Conservation (phyloP, 2,113 vertebrate species). For the Oncorhynchus tshawytscha region DNA sequence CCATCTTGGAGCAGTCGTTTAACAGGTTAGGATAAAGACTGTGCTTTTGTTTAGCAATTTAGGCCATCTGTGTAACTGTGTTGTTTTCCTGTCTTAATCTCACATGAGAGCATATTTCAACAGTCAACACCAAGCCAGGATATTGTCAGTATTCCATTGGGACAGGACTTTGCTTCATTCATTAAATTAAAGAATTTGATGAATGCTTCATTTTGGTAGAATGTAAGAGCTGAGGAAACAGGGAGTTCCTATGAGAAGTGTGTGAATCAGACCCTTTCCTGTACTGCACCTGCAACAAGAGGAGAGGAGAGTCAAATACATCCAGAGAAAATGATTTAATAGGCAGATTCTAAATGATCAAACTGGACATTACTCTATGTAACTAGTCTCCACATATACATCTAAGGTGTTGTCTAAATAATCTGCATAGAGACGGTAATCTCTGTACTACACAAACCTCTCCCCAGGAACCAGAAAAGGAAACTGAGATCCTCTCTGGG, state of each 20-base stretch:
- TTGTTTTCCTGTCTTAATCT: not conserved
- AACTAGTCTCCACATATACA: not conserved
- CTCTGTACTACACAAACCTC: not conserved
- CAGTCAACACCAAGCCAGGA: not conserved
- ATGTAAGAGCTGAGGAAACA: constrained; percentile 27
- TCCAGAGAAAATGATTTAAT: not conserved
- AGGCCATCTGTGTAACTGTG: constrained; percentile 3
- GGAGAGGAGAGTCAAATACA: not conserved
- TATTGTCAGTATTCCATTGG: constrained; percentile 7
- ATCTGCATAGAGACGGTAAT: not conserved
- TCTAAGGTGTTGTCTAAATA: not conserved
- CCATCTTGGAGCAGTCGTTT: constrained; percentile 60
- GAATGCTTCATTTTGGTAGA: constrained; percentile 1
- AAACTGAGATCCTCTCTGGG: constrained; percentile 44
- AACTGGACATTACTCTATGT: not conserved
- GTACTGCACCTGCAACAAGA: constrained; percentile 53
- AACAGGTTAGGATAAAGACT: constrained; percentile 1
- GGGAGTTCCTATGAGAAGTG: constrained; percentile 35
- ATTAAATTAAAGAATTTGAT: constrained; percentile 12
- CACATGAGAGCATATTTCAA: no score
- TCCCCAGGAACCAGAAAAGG: constrained; percentile 42
- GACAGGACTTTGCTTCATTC: constrained; percentile 33
- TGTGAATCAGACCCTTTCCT: constrained; percentile 45
- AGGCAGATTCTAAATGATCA: not conserved
- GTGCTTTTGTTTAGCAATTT: constrained; percentile 13